Conservation (phyloP, 2,797 vertebrate species). For the Xerus rutilus region DNA sequence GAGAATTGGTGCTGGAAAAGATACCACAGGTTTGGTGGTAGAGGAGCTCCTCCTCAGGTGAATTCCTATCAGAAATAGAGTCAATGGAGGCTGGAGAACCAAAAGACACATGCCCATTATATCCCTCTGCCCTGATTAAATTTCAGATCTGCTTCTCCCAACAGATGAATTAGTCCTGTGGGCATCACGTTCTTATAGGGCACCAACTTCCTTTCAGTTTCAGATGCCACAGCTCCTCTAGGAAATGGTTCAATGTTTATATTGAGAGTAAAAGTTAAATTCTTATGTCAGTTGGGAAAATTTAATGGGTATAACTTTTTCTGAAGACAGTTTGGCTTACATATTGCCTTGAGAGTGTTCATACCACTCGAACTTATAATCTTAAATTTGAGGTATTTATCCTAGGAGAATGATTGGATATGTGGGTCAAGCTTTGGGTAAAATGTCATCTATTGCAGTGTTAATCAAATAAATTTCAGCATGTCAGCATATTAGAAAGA, state of each 20-base stretch:
- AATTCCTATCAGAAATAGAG: not conserved
- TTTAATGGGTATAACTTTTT: not conserved
- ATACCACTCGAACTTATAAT: conserved; percentile 12
- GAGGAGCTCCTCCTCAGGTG: not conserved
- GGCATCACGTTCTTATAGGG: not conserved
- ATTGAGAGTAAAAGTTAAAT: conserved; percentile 29
- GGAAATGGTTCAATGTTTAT: not conserved
- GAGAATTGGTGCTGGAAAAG: not conserved
- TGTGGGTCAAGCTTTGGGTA: not conserved
- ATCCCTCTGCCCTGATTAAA: not conserved
- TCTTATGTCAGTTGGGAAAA: not conserved
- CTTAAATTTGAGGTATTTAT: conserved; percentile 6
- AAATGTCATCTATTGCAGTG: not conserved
- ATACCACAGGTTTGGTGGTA: not conserved
- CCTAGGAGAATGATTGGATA: not conserved
- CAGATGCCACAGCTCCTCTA: not conserved
- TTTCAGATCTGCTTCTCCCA: not conserved
- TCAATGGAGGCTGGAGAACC: not conserved
- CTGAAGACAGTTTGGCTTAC: not conserved
- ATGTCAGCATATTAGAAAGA: not conserved
- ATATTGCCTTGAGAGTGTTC: not conserved
- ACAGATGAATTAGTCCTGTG: not conserved
- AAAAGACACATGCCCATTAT: not conserved
- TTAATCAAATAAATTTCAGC: conserved; percentile 13
- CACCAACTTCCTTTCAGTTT: not conserved